Conservation (phyloP, 2,113 vertebrate species). For the Lontra canadensis region DNA sequence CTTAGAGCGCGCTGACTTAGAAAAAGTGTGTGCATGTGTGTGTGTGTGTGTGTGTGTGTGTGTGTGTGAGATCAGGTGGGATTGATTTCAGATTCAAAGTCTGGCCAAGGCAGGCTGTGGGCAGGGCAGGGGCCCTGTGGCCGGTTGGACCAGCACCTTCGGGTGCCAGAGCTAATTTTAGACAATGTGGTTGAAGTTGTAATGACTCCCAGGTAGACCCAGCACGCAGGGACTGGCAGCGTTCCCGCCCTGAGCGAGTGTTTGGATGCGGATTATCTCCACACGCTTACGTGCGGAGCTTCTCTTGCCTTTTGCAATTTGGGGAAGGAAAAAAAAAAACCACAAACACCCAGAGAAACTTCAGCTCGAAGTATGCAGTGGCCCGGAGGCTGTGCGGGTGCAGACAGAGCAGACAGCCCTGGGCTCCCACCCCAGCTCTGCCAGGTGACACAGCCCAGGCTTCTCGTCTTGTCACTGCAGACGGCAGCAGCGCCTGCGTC, state of each 20-base stretch:
- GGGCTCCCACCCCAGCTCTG: background rate
- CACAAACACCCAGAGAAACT: conserved; percentile 61
- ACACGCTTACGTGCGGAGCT: conserved; percentile 62
- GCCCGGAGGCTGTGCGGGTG: conserved; percentile 65
- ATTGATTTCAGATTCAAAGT: conserved; percentile 28
- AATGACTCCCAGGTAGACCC: conserved; percentile 62
- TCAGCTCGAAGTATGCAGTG: conserved; percentile 68
- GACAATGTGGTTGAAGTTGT: background rate
- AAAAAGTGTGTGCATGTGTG: background rate
- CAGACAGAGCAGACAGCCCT: conserved; percentile 39
- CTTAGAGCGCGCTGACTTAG: background rate
- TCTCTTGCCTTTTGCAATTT: conserved; percentile 76
- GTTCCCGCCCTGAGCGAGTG: conserved; percentile 58
- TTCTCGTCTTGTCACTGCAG: conserved; percentile 57
- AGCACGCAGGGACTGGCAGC: conserved; percentile 67
- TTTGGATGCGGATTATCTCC: conserved; percentile 75
- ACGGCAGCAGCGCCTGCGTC: background rate
- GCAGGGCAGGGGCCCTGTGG: conserved; percentile 11
- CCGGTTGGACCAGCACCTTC: conserved; percentile 4
- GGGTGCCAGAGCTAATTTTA: conserved; percentile 69
- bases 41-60: background rate
- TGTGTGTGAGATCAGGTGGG: background rate
- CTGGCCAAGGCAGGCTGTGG: background rate
- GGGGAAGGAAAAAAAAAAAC: conserved; percentile 42
- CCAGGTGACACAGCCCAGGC: conserved; percentile 29